Evolutionary conservation across 2,888 invertebrate genomes (phyloP).

Genomic region (Achlya flavicornis): DNA sequence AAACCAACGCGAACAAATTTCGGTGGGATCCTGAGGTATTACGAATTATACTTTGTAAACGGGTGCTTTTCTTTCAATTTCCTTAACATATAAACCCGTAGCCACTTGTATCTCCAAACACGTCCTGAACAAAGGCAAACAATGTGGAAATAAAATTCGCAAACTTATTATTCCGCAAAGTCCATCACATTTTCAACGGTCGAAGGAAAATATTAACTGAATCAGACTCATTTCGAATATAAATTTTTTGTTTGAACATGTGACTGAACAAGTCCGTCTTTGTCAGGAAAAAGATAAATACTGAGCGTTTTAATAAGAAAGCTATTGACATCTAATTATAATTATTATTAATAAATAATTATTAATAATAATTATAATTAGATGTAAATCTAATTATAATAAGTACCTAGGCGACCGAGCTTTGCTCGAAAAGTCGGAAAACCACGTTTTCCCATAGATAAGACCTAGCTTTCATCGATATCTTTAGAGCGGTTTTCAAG

Average conservation of each 20-base stretch:
- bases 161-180: slow-evolving; percentile 1
- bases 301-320: not conserved
- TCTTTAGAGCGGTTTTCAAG: too few relatives aligned
- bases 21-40: not conserved
- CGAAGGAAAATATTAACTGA: slow-evolving; percentile 6
- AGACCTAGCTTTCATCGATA: too few relatives aligned
- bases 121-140: not conserved
- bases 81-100: not conserved
- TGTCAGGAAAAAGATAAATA: not conserved
- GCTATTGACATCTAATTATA: too few relatives aligned
- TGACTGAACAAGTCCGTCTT: not conserved
- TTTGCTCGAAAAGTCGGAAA: too few relatives aligned
- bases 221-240: slow-evolving; percentile 1
- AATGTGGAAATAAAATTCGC: slow-evolving; percentile 1
- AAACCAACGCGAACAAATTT: slow-evolving; percentile 4
- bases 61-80: slow-evolving; percentile 3
- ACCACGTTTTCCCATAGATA: too few relatives aligned
- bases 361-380: too few relatives aligned
- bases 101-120: slow-evolving; percentile 9
- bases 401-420: too few relatives aligned
- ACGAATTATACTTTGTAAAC: slow-evolving; percentile 11
- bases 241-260: not conserved
- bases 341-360: too few relatives aligned
- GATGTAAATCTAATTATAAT: too few relatives aligned
- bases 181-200: slow-evolving; percentile 1